phyloP scores from a whole-genome alignment of 2,888 invertebrate species.

The Noctua janthina region DNA sequence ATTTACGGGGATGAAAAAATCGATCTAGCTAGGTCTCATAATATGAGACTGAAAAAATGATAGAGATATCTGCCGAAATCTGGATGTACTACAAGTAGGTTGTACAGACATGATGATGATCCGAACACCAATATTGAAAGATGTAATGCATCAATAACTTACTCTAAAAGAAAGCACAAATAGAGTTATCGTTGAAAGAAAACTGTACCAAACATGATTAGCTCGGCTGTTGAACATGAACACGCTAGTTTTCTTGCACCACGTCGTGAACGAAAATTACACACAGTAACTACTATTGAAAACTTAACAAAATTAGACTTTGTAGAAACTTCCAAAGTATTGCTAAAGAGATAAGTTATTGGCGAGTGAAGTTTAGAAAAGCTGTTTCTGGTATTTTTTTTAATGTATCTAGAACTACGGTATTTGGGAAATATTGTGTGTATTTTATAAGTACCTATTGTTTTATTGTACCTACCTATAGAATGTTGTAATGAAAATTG shows the following conservation, averaged over 20 bases:
- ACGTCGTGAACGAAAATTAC: not conserved
- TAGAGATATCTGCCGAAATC: not conserved
- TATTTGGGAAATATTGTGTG: not conserved
- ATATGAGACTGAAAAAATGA: too few species aligned
- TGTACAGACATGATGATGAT: not conserved
- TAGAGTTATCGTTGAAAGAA: not conserved
- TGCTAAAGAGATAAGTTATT: constrained; percentile 10
- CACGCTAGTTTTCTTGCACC: not conserved
- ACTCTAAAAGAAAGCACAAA: not conserved
- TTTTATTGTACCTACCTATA: too few species aligned
- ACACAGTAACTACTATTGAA: not conserved
- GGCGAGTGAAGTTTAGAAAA: not conserved
- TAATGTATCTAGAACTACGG: not conserved
- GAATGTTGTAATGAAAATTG: not conserved
- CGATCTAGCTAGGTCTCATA: too few species aligned
- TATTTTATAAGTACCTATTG: too few species aligned
- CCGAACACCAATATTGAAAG: not conserved
- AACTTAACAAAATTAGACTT: not conserved
- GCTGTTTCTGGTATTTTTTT: not conserved
- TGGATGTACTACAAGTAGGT: too few species aligned
- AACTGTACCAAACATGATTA: constrained; percentile 8
- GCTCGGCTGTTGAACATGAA: not conserved
- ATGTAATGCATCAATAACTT: not conserved
- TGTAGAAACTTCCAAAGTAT: not conserved
- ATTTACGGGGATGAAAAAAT: too few species aligned